phyloP scores from a whole-genome alignment of 2,797 vertebrate genomes.

The Toxotes lorentzi region DNA sequence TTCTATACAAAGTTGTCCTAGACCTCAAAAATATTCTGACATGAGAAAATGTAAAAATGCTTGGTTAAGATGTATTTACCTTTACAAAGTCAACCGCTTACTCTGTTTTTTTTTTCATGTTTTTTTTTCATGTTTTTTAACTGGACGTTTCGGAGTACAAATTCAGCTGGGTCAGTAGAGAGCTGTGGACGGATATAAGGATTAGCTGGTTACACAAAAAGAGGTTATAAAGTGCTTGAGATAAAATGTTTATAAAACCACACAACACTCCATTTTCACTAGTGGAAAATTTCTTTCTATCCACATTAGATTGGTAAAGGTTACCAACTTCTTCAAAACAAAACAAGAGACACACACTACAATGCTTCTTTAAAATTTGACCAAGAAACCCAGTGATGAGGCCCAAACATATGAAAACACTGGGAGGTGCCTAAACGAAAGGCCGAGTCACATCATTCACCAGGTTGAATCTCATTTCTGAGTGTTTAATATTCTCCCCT shows the following conservation, averaged over 20 bases:
- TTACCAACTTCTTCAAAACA: constrained; percentile 67
- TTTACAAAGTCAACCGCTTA: constrained; percentile 76
- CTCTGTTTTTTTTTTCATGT: constrained; percentile 12
- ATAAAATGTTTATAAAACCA: constrained; percentile 87
- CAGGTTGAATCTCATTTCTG: constrained; percentile 71
- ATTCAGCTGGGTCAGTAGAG: constrained; percentile 75
- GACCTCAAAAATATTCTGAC: constrained; percentile 75
- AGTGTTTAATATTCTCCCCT: constrained; percentile 42
- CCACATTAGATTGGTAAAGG: constrained; percentile 69
- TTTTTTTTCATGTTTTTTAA: constrained; percentile 41
- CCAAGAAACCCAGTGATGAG: constrained; percentile 53
- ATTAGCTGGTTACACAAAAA: constrained; percentile 82
- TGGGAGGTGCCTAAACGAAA: constrained; percentile 51
- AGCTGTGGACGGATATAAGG: constrained; percentile 81
- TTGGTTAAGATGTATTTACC: constrained; percentile 70
- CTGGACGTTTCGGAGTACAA: constrained; percentile 70
- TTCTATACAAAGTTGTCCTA: constrained; percentile 76
- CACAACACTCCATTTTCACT: constrained; percentile 79
- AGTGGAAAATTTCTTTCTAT: constrained; percentile 72
- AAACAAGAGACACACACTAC: constrained; percentile 54
- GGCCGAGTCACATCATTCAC: constrained; percentile 66
- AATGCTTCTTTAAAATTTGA: constrained; percentile 54
- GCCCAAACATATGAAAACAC: constrained; percentile 61
- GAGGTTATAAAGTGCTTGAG: constrained; percentile 90
- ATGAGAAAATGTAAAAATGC: constrained; percentile 75